A percentile compares a stretch with the other conserved stretches of the same genome.
These are phyloP conservation scores for Ptilorrhoa leucosticta DNA, from an alignment of 2,113 vertebrate genomes.

Conservation along the genomic window DNA sequence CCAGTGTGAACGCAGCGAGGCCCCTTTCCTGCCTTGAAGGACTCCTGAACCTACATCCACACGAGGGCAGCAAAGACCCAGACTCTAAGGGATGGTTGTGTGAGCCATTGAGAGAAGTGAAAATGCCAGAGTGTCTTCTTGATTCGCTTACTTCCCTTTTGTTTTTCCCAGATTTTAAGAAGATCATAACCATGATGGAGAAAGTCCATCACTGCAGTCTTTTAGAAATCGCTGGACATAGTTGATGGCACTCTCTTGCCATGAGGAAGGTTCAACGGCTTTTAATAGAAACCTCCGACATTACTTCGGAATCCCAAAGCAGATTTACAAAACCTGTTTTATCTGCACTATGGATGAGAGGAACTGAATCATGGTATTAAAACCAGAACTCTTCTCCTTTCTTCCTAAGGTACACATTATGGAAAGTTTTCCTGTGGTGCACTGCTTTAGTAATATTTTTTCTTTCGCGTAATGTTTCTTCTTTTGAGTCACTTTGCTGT, in stretches of 20 bases:
- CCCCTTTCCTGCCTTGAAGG: background rate
- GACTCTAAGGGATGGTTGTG: accelerated
- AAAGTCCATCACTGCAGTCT: background rate
- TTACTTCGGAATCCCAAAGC: background rate
- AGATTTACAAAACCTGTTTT: background rate
- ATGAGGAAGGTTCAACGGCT: background rate
- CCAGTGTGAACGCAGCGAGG: accelerated
- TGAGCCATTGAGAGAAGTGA: background rate
- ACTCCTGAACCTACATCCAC: background rate
- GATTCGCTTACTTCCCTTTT: background rate
- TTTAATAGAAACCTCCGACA: background rate
- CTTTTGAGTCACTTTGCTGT: background rate
- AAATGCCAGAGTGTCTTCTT: background rate
- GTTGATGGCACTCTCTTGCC: background rate
- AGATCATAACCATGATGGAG: background rate
- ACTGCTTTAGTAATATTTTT: background rate
- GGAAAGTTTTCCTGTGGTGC: background rate
- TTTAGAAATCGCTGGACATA: background rate
- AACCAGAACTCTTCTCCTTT: background rate
- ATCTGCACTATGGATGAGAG: background rate
- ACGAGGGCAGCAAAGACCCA: background rate
- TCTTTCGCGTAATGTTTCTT: background rate
- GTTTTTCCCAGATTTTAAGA: background rate
- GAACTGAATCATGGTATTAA: background rate
- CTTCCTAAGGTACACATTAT: background rate